Percentiles rank a stretch among this genome's conserved stretches.
Evolutionary conservation across 2,888 invertebrate species (phyloP).

Genomic region (Mythimna loreyi): DNA sequence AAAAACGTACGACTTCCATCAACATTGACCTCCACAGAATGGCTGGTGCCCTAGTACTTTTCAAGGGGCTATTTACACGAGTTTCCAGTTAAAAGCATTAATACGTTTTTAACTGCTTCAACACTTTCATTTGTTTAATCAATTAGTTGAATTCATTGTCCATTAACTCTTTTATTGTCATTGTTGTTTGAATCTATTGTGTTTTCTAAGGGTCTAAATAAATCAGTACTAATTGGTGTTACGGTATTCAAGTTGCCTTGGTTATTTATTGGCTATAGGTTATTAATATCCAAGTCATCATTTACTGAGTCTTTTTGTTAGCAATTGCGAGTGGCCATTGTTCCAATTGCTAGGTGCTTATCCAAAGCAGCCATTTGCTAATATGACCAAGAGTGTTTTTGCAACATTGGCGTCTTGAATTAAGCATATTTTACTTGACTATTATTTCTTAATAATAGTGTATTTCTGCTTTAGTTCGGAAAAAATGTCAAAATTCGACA

Average conservation of each 20-base stretch:
- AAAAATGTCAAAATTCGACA: too few species aligned
- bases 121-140: slow-evolving; percentile 47
- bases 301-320: too few species aligned
- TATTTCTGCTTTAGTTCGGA: too few species aligned
- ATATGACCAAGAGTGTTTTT: too few species aligned
- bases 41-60: neutral
- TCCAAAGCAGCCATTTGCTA: too few species aligned
- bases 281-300: neutral
- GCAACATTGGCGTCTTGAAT: too few species aligned
- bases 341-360: too few species aligned
- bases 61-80: slow-evolving; percentile 25
- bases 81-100: slow-evolving; percentile 28
- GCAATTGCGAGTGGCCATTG: too few species aligned
- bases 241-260: neutral
- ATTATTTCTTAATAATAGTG: too few species aligned
- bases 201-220: neutral
- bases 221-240: neutral
- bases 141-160: slow-evolving; percentile 44
- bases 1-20: slow-evolving; percentile 25
- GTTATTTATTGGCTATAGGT: too few species aligned
- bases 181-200: neutral
- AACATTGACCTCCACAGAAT: slow-evolving; percentile 19
- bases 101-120: slow-evolving; percentile 46
- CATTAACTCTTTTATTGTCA: slow-evolving; percentile 46
- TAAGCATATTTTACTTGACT: too few species aligned